Base-by-base conservation (phyloP, 2,888 invertebrate genomes). In the Abscondita cerata region DNA sequence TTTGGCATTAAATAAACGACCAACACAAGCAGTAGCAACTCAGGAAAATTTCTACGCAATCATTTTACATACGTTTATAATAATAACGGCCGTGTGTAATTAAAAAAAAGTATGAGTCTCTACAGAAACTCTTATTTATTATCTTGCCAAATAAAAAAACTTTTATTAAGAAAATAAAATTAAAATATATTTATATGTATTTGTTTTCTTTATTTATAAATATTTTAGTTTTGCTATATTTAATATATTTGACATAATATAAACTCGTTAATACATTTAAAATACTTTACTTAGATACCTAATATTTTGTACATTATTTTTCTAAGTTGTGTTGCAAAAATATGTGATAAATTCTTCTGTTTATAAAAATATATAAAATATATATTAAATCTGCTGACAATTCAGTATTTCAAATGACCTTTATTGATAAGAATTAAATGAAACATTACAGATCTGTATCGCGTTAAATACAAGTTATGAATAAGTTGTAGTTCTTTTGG, bases 1-100 rank as follows among this genome's bases (percentile, higher is more conserved):
- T 9, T 25, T 25, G 25, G 2, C 25, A 25, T 4, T 9, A 18
- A 41, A 4, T 4, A 41, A 12, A 13, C 15, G 44, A 44, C 44
- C 44, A 44, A 47, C 38, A 19, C 31, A 53, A 53, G 41, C 41
- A 44, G 5, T 33, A 58, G 63, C 58, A 62, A 50, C 67, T 67
- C 67, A 67, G 67, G 67, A 63, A 67, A n/a, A 56, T 52, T 53
- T 58, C 48, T 55, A 61, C 62, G 62, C 67, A 67, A 67, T 67
- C 67, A 67, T 41, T 25, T 47, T 55, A 33, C 40, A 20, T 47
- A 36, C 12, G 40, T 31, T 50, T 11, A 19, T 60, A 19, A 52
- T 63, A n/a, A n/a, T n/a, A n/a, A 53, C 58, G 66, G 66, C 9
- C 63, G 60, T 63, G n/a, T n/a, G 58, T 60, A 53, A 50, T 55